Evolutionary conservation across 2,797 vertebrate genomes (phyloP), one percentile per base, ranked within the genome.

Genomic region (Bufotes viridis): DNA sequence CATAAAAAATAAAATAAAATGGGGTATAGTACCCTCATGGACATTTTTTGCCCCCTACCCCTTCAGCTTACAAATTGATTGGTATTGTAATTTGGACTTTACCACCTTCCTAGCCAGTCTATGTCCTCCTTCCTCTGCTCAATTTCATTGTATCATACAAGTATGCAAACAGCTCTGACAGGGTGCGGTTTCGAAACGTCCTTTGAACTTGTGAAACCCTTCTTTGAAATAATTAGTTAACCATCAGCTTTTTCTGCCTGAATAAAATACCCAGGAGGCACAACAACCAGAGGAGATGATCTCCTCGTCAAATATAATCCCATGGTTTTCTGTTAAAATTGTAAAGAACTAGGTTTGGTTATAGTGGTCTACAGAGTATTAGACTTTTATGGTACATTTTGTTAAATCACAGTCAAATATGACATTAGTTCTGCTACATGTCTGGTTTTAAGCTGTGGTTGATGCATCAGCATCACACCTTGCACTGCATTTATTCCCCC

Each of bases 141-240:
- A 18, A 14, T 70, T 34, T 49, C 49, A 12, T 11, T 6, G 53
- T 70, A 51, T 72, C 65, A 34, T 14, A 60, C 26, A 84, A 84
- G 53, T 58, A 74, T 49, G 69, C 82, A 74, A 22, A 74, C 69
- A n/a, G 55, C 3, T 60, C 55, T 20, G 18, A n/a, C 69, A 34
- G 67, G 82, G 82, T 74, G 69, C 15, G 82, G 82, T 34, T 58
- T 5, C 0, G 26, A 17, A 34, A 84, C 67, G 69, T 84, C 53
- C 53, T 57, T 70, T 58, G 82, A 83, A 83, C 51, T 83, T 83
- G 82, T 24, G 24, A 49, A 84, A 74, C 49, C 60, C 55, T 18
- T 29, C 20, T 12, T 29, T 58, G 69, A 84, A 58, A 58, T 22
- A 8, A 57, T 84, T 74, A 34, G 51, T 42, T 84, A n/a, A 84